phyloP scores from a whole-genome alignment of 1,140 invertebrate genomes.

The Brachystomella parvula region DNA sequence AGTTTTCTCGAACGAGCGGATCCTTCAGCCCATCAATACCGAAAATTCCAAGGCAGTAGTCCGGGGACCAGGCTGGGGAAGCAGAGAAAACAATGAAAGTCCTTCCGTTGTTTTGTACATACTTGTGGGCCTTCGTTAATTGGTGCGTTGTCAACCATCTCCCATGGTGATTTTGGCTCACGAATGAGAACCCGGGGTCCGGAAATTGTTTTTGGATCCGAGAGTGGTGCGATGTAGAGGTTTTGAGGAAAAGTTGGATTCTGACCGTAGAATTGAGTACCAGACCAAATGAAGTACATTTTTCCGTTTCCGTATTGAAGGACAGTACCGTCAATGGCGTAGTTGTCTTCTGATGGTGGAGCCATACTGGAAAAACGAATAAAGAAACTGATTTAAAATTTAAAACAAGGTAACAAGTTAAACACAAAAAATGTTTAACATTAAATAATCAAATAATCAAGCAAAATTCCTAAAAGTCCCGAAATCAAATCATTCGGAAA shows the following conservation, averaged over 20 bases:
- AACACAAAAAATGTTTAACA: slow-evolving; percentile 12
- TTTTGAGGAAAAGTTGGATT: background rate
- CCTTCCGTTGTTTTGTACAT: slow-evolving; percentile 22
- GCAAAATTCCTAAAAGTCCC: background rate
- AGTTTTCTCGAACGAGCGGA: slow-evolving; percentile 23
- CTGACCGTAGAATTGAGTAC: background rate
- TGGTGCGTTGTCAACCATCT: slow-evolving; percentile 10
- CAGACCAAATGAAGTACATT: slow-evolving; percentile 19
- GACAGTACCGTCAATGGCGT: slow-evolving; percentile 24
- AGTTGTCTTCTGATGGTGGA: slow-evolving; percentile 1
- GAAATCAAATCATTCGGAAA: background rate
- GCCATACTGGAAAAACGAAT: background rate
- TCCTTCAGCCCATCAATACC: slow-evolving; percentile 29
- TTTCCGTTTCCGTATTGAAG: slow-evolving; percentile 18
- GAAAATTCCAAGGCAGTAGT: slow-evolving; percentile 31
- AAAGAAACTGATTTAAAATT: background rate
- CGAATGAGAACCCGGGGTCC: slow-evolving; percentile 12
- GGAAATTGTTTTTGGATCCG: slow-evolving; percentile 11
- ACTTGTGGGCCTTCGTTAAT: slow-evolving; percentile 33
- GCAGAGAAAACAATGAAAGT: slow-evolving; percentile 28
- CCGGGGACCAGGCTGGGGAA: slow-evolving; percentile 23
- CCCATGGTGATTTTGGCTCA: slow-evolving; percentile 22
- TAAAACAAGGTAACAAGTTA: background rate
- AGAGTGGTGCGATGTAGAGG: slow-evolving; percentile 28
- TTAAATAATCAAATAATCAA: background rate